Evolutionary conservation across 2,113 vertebrate species (phyloP).

Genomic region (Hypomesus transpacificus): DNA sequence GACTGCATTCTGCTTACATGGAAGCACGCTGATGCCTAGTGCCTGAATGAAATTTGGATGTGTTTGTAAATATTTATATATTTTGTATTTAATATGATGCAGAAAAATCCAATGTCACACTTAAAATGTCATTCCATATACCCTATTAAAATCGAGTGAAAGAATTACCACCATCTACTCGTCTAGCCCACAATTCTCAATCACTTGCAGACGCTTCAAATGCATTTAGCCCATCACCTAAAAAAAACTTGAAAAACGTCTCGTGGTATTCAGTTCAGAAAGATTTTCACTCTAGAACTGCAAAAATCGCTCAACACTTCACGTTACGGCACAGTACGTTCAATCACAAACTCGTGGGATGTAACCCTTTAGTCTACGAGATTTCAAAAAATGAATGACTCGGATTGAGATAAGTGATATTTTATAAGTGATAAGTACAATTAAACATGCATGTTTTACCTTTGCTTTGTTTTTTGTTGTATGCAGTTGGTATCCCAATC

Average conservation of each 20-base stretch:
- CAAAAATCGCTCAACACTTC: no score
- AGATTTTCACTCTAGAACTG: no score
- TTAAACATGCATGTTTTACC: neutral
- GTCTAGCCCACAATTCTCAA: no score
- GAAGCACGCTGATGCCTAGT: no score
- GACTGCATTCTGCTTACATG: no score
- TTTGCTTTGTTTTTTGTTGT: neutral
- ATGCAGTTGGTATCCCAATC: neutral
- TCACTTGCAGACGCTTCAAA: neutral
- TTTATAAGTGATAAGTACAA: neutral
- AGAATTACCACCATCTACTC: no score
- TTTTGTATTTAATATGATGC: neutral
- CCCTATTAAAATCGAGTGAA: no score
- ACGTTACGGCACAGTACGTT: neutral
- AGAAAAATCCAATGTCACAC: neutral
- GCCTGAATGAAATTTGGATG: no score
- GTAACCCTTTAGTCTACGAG: neutral
- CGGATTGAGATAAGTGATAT: neutral
- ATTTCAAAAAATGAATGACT: neutral
- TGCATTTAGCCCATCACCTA: neutral
- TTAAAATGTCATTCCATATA: neutral
- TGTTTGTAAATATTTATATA: neutral
- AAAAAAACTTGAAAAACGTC: neutral
- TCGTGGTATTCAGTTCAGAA: no score
- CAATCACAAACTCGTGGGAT: constrained; percentile 1